phyloP scores from a whole-genome alignment of 2,797 vertebrate species.

The Gila robusta region DNA sequence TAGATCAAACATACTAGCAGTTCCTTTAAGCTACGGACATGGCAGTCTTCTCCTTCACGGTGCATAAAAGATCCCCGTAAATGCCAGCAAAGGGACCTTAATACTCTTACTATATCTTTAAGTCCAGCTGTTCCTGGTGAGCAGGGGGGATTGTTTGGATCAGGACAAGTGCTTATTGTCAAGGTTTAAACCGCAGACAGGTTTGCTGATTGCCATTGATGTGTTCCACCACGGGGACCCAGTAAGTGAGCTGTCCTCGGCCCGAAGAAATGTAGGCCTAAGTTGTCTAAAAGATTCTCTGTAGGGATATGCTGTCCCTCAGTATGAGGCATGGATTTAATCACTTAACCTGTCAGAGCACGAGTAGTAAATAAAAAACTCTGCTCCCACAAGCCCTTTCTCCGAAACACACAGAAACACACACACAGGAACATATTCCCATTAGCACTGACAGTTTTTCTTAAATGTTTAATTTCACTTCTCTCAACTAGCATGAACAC shows the following conservation, averaged over 20 bases:
- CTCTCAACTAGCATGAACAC: conserved; percentile 50
- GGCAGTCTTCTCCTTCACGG: not conserved
- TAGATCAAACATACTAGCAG: not conserved
- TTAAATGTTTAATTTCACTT: conserved; percentile 51
- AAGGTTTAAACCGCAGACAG: conserved; percentile 33
- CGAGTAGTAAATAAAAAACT: conserved; percentile 51
- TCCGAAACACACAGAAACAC: conserved; percentile 4
- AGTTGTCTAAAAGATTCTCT: conserved; percentile 26
- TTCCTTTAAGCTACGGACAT: not conserved
- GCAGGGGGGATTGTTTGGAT: conserved; percentile 8
- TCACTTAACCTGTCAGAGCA: conserved; percentile 55
- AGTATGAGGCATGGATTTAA: conserved; percentile 50
- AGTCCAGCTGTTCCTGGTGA: conserved; percentile 23
- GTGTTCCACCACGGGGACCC: conserved; percentile 18
- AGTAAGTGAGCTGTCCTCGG: conserved; percentile 36
- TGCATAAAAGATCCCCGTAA: conserved; percentile 1
- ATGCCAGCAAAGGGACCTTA: conserved; percentile 12
- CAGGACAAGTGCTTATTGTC: conserved; percentile 32
- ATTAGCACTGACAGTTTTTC: conserved; percentile 61
- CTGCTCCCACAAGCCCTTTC: conserved; percentile 31
- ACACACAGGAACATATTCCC: conserved; percentile 39
- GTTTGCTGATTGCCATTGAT: conserved; percentile 38
- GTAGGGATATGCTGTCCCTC: conserved; percentile 43
- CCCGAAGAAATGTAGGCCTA: conserved; percentile 25
- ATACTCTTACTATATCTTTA: conserved; percentile 34